A percentile compares a stretch with the other conserved stretches of the same genome.
Evolutionary conservation across 1,140 invertebrate genomes (phyloP).

Genomic region (Lucilia cuprina): DNA sequence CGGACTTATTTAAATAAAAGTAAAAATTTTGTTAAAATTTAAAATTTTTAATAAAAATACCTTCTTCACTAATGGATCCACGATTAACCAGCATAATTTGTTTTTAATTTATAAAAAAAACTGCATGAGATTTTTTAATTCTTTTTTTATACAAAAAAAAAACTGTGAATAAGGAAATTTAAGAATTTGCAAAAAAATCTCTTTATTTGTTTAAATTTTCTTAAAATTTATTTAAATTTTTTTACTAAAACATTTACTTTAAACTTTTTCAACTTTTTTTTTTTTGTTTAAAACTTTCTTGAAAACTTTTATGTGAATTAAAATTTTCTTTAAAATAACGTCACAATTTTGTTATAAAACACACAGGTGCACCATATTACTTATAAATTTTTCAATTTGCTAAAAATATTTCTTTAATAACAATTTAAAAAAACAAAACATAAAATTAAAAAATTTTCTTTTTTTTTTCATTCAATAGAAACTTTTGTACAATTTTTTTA

Average conservation of each 20-base stretch:
- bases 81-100: slow-evolving; percentile 24
- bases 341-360: background rate
- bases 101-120: background rate
- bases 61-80: slow-evolving; percentile 20
- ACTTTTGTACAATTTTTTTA: background rate
- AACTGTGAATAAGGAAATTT: too few species aligned
- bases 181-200: too few species aligned
- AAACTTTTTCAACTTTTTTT: background rate
- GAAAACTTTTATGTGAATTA: background rate
- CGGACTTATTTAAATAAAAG: background rate
- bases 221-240: too few species aligned
- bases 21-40: background rate
- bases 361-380: too few species aligned
- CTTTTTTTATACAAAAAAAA: background rate
- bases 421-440: too few species aligned
- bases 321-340: background rate
- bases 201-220: too few species aligned
- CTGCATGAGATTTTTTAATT: background rate
- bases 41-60: background rate
- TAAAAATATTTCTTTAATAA: too few species aligned
- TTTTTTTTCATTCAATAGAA: too few species aligned
- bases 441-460: too few species aligned
- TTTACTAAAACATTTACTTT: background rate
- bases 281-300: background rate
- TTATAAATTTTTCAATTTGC: too few species aligned